Evolutionary conservation across 2,113 vertebrate genomes (phyloP), one percentile per base, ranked within the genome.

Genomic region (Carollia perspicillata): DNA sequence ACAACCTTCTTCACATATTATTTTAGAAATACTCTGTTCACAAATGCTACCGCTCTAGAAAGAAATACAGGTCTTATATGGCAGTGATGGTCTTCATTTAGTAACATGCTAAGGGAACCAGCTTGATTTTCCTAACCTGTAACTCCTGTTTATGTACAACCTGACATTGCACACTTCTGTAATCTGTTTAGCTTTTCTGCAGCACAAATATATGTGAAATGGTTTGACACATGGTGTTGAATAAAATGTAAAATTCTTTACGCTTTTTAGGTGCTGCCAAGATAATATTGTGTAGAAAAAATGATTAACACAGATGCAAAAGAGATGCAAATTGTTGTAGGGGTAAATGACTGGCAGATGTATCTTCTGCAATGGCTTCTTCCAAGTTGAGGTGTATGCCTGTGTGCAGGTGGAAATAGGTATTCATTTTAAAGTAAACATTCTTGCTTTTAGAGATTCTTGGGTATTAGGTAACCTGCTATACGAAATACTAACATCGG

Each of bases 231-330:
- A 96, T 95, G 96, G 94, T 87, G 84, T 94, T 98, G 97, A 98
- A 97, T 97, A 97, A 98, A 98, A 98, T 93, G 98, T 96, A 96
- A 60, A 96, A 97, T 97, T 98, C 97, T 98, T 97, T 98, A 97
- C 97, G 97, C 96, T 97, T 98, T 98, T 96, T 95, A 97, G 97
- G 97, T 96, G 96, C 97, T 98, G 96, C 98, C 98, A 98, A 98
- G 97, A 97, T 89, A 97, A 97, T 96, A 95, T 51, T 98, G 96
- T 97, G 94, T 90, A 98, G 97, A 84, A 93, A 98, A 97, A 98
- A 98, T 97, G 95, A 98, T 98, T 98, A 98, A 97, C 97, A 97
- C 95, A 98, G 97, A 97, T 95, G 84, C n/a, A 95, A 95, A 93
- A 96, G 93, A 96, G 98, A 98, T 97, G 78, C 94, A 91, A 97